Evolutionary conservation across 2,888 invertebrate species (phyloP), one percentile per base, ranked within the genome.

Genomic region (Monochamus alternatus): DNA sequence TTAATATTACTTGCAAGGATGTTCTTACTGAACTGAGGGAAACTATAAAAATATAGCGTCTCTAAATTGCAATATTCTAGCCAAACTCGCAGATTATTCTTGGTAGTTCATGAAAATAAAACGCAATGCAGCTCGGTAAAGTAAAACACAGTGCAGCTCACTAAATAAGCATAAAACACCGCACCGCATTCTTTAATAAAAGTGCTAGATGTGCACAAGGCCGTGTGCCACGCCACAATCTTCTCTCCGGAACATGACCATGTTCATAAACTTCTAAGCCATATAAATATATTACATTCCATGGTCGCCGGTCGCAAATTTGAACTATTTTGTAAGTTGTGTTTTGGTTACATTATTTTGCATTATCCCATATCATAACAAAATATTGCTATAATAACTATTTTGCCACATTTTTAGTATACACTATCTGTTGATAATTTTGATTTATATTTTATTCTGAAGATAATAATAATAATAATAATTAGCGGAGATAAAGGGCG

Each of bases 121-220:
- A n/a, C 51, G 51, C 51, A 51, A 51, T 51, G 51, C n/a, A n/a
- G 12, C 51, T 51, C 51, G 51, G 51, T 51, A 51, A 51, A 51
- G 10, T 12, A 51, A 51, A 51, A 51, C n/a, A 51, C 4, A 51
- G 51, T 12, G 38, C 38, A 38, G 38, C 38, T 38, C 38, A 38
- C 38, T 38, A 38, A 38, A 38, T 38, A 38, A 38, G 5, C 38
- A 38, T 38, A 38, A 38, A 38, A 38, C 38, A 38, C 38, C 38
- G 38, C 38, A 9, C 12, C 51, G 51, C 51, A 51, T 51, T 51
- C 51, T 51, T 51, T 51, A 51, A 51, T 51, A 51, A 51, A 51
- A 51, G n/a, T n/a, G 8, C 12, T 51, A 9, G 51, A 51, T 12
- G 12, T n/a, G 51, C 51, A 38, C 3, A 38, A 38, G 51, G 9